Percentiles rank a stretch among this genome's conserved stretches.
phyloP scores from a whole-genome alignment of 2,797 vertebrate genomes.

The Neosilurus mollespiculum region DNA sequence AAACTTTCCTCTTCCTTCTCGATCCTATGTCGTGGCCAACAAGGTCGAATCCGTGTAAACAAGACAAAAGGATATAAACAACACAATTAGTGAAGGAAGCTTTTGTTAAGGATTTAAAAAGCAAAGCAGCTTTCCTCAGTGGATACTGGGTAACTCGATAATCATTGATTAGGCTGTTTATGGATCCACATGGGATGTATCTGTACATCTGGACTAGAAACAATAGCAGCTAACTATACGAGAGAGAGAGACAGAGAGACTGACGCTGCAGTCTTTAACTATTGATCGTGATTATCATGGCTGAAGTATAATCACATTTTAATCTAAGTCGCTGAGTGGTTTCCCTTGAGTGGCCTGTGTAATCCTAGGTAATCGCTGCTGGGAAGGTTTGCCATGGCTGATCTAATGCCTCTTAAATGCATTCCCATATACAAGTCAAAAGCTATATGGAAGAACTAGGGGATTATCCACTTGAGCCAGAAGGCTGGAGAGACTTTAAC shows the following conservation, averaged over 20 bases:
- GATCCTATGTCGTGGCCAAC: background rate
- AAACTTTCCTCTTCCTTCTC: no score
- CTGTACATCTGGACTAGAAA: background rate
- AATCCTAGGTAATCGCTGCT: conserved; percentile 50
- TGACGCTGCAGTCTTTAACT: conserved; percentile 31
- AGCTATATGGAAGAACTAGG: background rate
- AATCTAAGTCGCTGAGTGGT: conserved; percentile 34
- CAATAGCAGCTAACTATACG: background rate
- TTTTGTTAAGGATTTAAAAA: background rate
- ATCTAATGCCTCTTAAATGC: conserved; percentile 34
- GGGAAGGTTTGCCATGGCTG: conserved; percentile 13
- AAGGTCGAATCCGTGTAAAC: background rate
- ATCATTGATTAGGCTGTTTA: conserved; percentile 2
- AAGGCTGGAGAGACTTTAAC: background rate
- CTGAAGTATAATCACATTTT: conserved; percentile 33
- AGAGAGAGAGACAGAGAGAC: background rate
- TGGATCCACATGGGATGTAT: background rate
- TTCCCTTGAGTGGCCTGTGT: conserved; percentile 37
- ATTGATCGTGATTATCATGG: conserved; percentile 46
- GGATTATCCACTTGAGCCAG: background rate
- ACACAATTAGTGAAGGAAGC: background rate
- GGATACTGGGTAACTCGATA: background rate
- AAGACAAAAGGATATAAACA: background rate
- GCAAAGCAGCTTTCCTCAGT: background rate
- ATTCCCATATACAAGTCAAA: conserved; percentile 25